Conservation (phyloP, 2,113 vertebrate species). For the Lipophrys pholis region DNA sequence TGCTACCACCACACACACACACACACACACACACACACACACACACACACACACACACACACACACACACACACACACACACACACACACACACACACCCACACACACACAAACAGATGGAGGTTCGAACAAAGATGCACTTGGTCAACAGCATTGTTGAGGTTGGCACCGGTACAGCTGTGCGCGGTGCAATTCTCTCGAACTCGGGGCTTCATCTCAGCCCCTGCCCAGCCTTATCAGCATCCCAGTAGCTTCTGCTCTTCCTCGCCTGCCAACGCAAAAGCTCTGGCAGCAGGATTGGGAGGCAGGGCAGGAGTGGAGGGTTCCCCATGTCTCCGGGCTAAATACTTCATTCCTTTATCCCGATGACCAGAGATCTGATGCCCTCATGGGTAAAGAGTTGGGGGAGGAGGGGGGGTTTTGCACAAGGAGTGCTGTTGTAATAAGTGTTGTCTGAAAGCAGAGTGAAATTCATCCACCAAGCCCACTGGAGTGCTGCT, state of each 20-base stretch:
- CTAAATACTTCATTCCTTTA: slow-evolving; percentile 40
- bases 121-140: slow-evolving; percentile 60
- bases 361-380: slow-evolving; percentile 47
- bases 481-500: slow-evolving; percentile 2
- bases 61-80: slow-evolving; percentile 19
- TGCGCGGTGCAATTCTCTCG: slow-evolving; percentile 37
- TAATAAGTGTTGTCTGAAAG: slow-evolving; percentile 36
- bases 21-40: slow-evolving; percentile 18
- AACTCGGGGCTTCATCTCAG: slow-evolving; percentile 47
- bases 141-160: slow-evolving; percentile 69
- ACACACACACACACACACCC: slow-evolving; percentile 18
- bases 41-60: slow-evolving; percentile 18
- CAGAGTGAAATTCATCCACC: slow-evolving; percentile 2
- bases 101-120: slow-evolving; percentile 14
- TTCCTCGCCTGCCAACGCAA: slow-evolving; percentile 50
- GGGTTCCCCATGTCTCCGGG: slow-evolving; percentile 36
- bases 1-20: slow-evolving; percentile 3
- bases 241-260: slow-evolving; percentile 61
- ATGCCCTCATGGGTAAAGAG: slow-evolving; percentile 23
- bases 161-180: slow-evolving; percentile 56
- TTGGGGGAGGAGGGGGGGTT: background rate
- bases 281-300: slow-evolving; percentile 25
- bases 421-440: background rate
- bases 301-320: slow-evolving; percentile 28
- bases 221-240: slow-evolving; percentile 64